phyloP scores from a whole-genome alignment of 2,888 invertebrate species.

The Xiphydria camelus region DNA sequence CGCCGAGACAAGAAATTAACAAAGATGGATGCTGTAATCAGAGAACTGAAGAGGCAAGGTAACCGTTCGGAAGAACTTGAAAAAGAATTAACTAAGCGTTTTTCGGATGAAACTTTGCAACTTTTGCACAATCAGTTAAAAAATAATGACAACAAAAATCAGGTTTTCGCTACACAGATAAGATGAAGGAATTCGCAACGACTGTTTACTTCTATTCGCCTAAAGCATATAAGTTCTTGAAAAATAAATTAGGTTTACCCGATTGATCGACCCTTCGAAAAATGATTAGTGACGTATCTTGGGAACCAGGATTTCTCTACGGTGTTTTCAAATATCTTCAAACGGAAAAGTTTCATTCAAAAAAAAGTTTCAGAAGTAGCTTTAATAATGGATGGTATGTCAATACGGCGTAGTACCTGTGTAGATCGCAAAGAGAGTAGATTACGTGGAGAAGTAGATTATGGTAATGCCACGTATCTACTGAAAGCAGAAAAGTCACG shows the following conservation, averaged over 20 bases:
- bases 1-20: too few relatives aligned
- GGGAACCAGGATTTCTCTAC: slow-evolving; percentile 9
- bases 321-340: too few relatives aligned
- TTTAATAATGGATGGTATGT: slow-evolving; percentile 13
- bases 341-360: too few relatives aligned
- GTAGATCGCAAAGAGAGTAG: slow-evolving; percentile 1
- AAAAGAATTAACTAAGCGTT: slow-evolving; percentile 3
- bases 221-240: slow-evolving; percentile 7
- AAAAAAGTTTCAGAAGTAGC: slow-evolving; percentile 8
- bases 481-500: slow-evolving; percentile 6
- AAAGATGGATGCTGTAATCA: slow-evolving; percentile 12
- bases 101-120: slow-evolving; percentile 8
- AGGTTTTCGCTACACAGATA: slow-evolving; percentile 2
- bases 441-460: too few relatives aligned
- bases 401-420: slow-evolving; percentile 6
- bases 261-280: slow-evolving; percentile 6
- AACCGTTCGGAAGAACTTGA: slow-evolving; percentile 8
- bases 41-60: too few relatives aligned
- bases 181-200: slow-evolving; percentile 15
- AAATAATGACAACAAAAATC: slow-evolving; percentile 6
- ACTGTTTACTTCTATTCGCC: slow-evolving; percentile 17
- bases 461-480: too few relatives aligned
- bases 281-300: slow-evolving; percentile 8
- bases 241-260: slow-evolving; percentile 9
- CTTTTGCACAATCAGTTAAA: slow-evolving; percentile 8